phyloP scores from a whole-genome alignment of 2,797 vertebrate genomes.

The Artibeus jamaicensis region DNA sequence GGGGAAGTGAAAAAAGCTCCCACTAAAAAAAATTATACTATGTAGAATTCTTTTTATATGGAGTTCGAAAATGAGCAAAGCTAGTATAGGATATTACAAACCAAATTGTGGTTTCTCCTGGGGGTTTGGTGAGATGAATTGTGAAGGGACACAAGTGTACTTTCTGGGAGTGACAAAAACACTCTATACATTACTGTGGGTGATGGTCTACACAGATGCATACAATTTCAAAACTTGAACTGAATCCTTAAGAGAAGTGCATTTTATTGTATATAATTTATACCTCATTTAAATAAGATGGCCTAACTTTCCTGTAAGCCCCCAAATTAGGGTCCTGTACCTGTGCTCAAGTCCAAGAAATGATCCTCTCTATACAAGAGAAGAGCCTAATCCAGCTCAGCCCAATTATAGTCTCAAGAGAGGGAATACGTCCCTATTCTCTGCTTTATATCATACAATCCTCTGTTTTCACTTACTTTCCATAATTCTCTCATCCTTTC shows the following conservation, averaged over 20 bases:
- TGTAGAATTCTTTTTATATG: background rate
- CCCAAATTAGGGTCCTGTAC: background rate
- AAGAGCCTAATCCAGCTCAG: background rate
- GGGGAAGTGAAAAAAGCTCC: background rate
- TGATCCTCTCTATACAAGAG: background rate
- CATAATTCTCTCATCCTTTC: background rate
- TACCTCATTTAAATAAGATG: background rate
- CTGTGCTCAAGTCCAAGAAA: background rate
- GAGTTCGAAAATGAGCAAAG: background rate
- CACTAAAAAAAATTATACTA: background rate
- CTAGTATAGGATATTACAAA: background rate
- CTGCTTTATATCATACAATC: background rate
- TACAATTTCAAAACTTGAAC: background rate
- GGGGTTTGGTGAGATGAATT: background rate
- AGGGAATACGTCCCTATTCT: background rate
- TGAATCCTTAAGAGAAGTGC: background rate
- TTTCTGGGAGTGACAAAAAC: background rate
- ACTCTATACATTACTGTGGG: background rate
- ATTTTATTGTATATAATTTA: conserved; percentile 1
- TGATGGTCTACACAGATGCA: background rate
- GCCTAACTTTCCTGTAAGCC: background rate
- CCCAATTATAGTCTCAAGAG: background rate
- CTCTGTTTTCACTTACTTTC: background rate
- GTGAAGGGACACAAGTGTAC: background rate
- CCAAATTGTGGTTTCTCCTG: background rate